Conservation (phyloP, 2,113 vertebrate genomes). For the Vulpes vulpes region DNA sequence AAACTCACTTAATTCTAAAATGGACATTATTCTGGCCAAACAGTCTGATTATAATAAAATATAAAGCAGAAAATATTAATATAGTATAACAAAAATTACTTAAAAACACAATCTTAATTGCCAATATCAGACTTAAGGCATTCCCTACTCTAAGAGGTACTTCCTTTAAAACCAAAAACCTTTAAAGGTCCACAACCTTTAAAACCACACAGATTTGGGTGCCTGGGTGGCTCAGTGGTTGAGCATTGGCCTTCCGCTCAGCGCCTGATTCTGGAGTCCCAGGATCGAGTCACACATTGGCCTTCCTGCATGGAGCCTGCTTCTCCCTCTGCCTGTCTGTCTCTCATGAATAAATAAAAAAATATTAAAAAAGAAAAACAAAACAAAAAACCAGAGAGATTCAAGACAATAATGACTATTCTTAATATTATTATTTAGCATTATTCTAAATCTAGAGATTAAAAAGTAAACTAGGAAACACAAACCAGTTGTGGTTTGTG, state of each 20-base stretch:
- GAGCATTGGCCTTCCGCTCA: no score
- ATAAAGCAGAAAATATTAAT: conserved; percentile 1
- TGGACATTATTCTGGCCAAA: background rate
- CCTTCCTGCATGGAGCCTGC: no score
- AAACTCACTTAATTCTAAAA: conserved; percentile 20
- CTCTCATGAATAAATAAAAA: no score
- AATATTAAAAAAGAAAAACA: no score
- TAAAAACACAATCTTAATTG: background rate
- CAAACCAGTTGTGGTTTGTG: background rate
- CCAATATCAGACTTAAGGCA: background rate
- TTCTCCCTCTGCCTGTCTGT: no score
- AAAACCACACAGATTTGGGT: background rate
- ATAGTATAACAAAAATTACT: background rate
- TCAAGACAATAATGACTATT: background rate
- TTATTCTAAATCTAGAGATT: conserved; percentile 3
- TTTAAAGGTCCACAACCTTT: background rate
- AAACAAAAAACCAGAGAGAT: background rate
- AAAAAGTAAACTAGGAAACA: conserved; percentile 1
- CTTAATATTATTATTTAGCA: background rate
- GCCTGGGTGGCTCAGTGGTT: no score
- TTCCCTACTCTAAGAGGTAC: background rate
- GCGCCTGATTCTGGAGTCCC: no score
- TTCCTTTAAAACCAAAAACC: background rate
- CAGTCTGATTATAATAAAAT: background rate
- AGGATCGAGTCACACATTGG: no score